Evolutionary conservation across 2,888 invertebrate species (phyloP).

Genomic region (Amblyteles armatorius): DNA sequence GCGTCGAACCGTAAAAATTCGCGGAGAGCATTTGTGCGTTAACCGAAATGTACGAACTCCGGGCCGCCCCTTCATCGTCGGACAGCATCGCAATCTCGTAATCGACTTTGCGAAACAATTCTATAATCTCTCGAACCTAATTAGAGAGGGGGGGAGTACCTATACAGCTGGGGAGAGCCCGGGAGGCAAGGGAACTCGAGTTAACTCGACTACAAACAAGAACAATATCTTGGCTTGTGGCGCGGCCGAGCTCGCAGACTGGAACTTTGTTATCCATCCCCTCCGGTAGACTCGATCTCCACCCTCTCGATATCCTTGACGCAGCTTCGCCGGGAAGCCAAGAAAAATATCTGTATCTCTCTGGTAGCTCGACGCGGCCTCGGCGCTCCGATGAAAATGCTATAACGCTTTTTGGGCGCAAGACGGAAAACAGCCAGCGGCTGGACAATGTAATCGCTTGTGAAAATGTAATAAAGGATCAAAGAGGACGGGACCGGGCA

Average conservation of each 20-base stretch:
- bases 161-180: not conserved
- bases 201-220: slow-evolving; percentile 82
- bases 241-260: slow-evolving; percentile 8
- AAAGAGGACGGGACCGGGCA: slow-evolving; percentile 71
- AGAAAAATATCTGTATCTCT: slow-evolving; percentile 47
- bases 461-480: slow-evolving; percentile 83
- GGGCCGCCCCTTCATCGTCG: not conserved
- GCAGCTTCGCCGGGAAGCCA: not conserved
- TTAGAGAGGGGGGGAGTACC: slow-evolving; percentile 72
- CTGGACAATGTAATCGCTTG: slow-evolving; percentile 82
- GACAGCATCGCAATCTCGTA: slow-evolving; percentile 76
- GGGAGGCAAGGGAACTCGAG: slow-evolving; percentile 73
- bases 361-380: slow-evolving; percentile 4
- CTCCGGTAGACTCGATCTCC: slow-evolving; percentile 29
- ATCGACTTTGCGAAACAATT: slow-evolving; percentile 83
- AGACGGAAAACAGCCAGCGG: slow-evolving; percentile 76
- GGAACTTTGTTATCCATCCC: slow-evolving; percentile 69
- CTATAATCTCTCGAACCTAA: slow-evolving; percentile 83
- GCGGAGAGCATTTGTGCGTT: slow-evolving; percentile 15
- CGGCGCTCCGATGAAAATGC: slow-evolving; percentile 1
- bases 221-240: slow-evolving; percentile 79
- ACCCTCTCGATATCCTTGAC: slow-evolving; percentile 38
- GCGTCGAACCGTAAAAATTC: slow-evolving; percentile 70
- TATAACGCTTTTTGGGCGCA: slow-evolving; percentile 9
- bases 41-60: slow-evolving; percentile 2